Conservation (phyloP, 2,113 vertebrate genomes). For the Syngnathus typhle region DNA sequence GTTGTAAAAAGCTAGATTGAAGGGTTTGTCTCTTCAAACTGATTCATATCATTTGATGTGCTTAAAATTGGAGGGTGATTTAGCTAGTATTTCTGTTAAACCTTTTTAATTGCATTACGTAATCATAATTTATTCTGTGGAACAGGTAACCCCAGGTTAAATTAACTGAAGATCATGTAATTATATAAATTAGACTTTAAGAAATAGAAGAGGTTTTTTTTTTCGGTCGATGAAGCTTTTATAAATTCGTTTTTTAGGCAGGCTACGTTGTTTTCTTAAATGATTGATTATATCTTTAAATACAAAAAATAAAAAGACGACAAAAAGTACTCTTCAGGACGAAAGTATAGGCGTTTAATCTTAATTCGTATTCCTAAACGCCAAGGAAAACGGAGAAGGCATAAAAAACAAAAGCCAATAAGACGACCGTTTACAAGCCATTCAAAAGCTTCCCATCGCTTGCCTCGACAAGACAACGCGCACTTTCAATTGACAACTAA, state of each 20-base stretch:
- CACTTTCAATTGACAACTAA: conserved; percentile 42
- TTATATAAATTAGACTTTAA: neutral
- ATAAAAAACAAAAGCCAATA: conserved; percentile 7
- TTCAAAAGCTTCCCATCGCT: conserved; percentile 50
- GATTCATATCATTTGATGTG: neutral
- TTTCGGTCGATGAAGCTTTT: neutral
- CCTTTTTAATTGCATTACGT: neutral
- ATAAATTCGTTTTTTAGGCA: neutral
- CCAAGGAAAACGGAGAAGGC: neutral
- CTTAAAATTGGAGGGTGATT: neutral
- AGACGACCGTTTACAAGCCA: conserved; percentile 17
- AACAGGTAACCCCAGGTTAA: neutral
- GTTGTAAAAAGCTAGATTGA: neutral
- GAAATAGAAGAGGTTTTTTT: neutral
- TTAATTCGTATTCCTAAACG: neutral
- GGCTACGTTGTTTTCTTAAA: neutral
- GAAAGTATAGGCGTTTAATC: neutral
- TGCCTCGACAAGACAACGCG: conserved; percentile 40
- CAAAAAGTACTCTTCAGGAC: neutral
- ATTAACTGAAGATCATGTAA: neutral
- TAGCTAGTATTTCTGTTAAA: neutral
- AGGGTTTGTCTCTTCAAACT: neutral
- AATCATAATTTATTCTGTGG: neutral
- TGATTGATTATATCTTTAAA: no score
- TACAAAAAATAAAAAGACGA: no score